Base-by-base conservation (phyloP, 2,113 vertebrate genomes). In the Morone saxatilis region DNA sequence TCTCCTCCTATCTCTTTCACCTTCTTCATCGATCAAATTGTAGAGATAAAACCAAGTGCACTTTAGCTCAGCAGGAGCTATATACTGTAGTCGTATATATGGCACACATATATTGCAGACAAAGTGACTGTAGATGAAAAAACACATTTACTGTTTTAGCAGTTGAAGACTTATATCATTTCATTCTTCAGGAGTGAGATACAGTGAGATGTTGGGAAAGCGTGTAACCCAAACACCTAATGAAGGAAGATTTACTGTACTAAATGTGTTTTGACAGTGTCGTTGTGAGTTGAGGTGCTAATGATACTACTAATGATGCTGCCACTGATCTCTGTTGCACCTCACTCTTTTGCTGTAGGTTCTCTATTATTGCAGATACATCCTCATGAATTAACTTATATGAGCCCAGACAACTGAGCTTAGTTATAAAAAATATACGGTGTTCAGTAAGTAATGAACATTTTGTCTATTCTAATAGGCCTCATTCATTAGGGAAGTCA, bases 341-440 rank as follows among this genome's bases (percentile, higher is more conserved):
- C 73, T 74, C 57, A 60, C 38, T 61, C 22, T 70, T 47, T 50
- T 70, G 56, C 67, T 73, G 13, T n/a, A 69, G 22, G 38, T 47
- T 61, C 0, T 56, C 6, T 61, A 6, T 51, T 25, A 59, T 14
- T 45, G 36, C 73, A 63, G 6, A 54, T 7, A 66, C 11, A 47
- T 47, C 47, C 17, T 47, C 14, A 53, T 56, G 11, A 36, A 48
- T 84, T 0, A 19, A 56, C 8, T 71, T n/a, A 54, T 74, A 71
- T 56, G 8, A 75, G 31, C 8, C 4, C 5, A 8, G 45, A 65
- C 20, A 31, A 54, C 63, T 31, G 36, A 80, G 69, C 22, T 53
- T 13, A 48, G 38, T 53, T 61, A 9, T 17, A 47, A 11, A 63
- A 83, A 40, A 31, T 59, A 22, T 36, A 68, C 60, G 16, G 9